Evolutionary conservation across 2,888 invertebrate genomes (phyloP), one percentile per base, ranked within the genome.

Genomic region (Trichogramma dendrolimi): DNA sequence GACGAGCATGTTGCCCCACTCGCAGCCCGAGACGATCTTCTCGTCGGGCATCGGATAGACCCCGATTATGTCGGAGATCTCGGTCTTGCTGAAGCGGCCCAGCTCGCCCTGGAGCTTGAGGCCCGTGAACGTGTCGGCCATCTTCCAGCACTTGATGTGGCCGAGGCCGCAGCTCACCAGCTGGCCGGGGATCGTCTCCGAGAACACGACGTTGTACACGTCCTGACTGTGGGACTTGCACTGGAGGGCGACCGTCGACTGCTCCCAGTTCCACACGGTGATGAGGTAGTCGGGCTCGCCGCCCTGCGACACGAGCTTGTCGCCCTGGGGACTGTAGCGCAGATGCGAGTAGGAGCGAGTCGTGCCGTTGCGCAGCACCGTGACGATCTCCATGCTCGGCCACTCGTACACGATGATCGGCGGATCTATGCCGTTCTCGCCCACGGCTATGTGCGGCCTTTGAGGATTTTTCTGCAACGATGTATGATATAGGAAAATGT

Each of bases 91-190:
- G 77, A 95, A 96, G 73, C 92, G 84, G 0, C 95, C 95, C n/a
- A 92, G 78, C 72, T 90, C 88, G 1, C 94, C 93, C 79, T 94
- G 88, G 6, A 96, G 80, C 79, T 96, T 96, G 0, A 95, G 80
- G 0, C 95, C 95, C 0, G 95, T 96, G 73, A 95, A 96, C 0
- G 96, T 95, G 67, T 84, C 78, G 0, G 90, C 89, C 90, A 95
- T 94, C 82, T 92, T 94, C 95, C 95, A 96, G 80, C 94, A 94
- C 78, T 93, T 93, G 41, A 91, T 88, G 72, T 93, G 92, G 14
- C 87, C 87, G 2, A 87, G 78, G 7, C 89, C 88, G 70, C 89
- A 86, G 4, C 93, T 88, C 4, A 89, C 89, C 46, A 96, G 81
- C 69, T 91, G 87, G 6, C 91, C 92, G 5, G 89, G 86, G 65